phyloP scores from a whole-genome alignment of 1,140 invertebrate species.

The Micrasema minimum region DNA sequence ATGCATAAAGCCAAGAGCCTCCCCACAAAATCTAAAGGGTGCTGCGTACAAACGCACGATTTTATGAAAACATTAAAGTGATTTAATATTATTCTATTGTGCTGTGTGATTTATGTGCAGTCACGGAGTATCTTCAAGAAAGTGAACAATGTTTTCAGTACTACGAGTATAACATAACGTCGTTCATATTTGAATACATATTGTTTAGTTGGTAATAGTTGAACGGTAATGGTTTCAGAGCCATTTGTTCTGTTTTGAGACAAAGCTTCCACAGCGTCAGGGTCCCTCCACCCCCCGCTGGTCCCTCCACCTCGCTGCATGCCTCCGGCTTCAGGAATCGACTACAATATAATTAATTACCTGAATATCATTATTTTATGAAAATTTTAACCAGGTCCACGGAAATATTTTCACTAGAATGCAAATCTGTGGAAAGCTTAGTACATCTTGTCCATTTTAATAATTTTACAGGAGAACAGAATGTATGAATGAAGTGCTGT shows the following conservation, averaged over 20 bases:
- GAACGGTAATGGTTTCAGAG: slow-evolving; percentile 19
- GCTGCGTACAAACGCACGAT: background rate
- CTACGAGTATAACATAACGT: background rate
- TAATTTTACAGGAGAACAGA: no score
- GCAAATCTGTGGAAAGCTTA: no score
- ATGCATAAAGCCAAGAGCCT: background rate
- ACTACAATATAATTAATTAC: background rate
- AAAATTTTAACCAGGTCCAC: background rate
- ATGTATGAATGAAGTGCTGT: no score
- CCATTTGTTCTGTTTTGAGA: slow-evolving; percentile 13
- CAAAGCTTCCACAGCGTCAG: slow-evolving; percentile 2
- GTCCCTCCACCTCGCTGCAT: background rate
- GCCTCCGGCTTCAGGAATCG: background rate
- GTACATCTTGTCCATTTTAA: no score
- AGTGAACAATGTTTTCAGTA: slow-evolving; percentile 22
- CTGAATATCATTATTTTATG: slow-evolving; percentile 8
- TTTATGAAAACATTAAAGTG: background rate
- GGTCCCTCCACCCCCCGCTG: background rate
- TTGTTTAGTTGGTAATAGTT: slow-evolving; percentile 23
- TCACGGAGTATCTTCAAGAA: slow-evolving; percentile 13
- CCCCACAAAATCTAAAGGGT: background rate
- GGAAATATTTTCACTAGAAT: no score
- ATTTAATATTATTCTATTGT: slow-evolving; percentile 11
- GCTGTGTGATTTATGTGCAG: slow-evolving; percentile 13
- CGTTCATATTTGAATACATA: slow-evolving; percentile 25